Evolutionary conservation across 2,113 vertebrate genomes (phyloP), one percentile per base, ranked within the genome.

Genomic region (Stercorarius parasiticus): DNA sequence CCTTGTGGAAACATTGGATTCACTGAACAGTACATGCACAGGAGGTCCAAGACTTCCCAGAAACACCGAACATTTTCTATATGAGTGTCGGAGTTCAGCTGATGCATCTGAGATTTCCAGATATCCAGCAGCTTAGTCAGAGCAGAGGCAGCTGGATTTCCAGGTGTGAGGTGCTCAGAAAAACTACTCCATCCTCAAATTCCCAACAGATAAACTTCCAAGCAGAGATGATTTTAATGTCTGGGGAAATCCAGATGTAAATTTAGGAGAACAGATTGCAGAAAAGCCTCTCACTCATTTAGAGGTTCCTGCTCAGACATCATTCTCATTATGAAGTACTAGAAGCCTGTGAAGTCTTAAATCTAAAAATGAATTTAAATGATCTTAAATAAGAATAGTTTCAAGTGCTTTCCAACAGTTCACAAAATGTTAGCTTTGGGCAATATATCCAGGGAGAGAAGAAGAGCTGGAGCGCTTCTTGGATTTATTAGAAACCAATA

Each of bases 1-100:
- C 29, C 43, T 82, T 50, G 32, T 52, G 36, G 40, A 91, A 18
- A 32, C 26, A 14, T 7, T 2, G n/a, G 6, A 65, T 55, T 76
- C 26, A n/a, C 38, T 55, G 30, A 9, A 64, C 0, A 0, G 4
- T 11, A 38, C 7, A 20, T 15, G 32, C 22, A 55, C 52, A 64
- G 7, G 9, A 29, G 23, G 10, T 3, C 21, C 1, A 27, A 73
- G 19, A 34, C 10, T 79, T 58, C 7, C 11, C 55, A 85, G 32
- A 53, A 90, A 36, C 19, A 78, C 1, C 27, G 53, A 21, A 43
- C 2, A 17, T 42, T 67, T 78, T 12, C 5, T 71, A 15, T 38
- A 30, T 20, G 25, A 74, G 9, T 34, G 9, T 5, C 58, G 61
- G 45, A 83, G 29, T 72, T 76, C 52, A 73, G 20, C 6, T 73